Base-by-base conservation (phyloP, 2,113 vertebrate genomes). In the Rhodinocichla rosea region DNA sequence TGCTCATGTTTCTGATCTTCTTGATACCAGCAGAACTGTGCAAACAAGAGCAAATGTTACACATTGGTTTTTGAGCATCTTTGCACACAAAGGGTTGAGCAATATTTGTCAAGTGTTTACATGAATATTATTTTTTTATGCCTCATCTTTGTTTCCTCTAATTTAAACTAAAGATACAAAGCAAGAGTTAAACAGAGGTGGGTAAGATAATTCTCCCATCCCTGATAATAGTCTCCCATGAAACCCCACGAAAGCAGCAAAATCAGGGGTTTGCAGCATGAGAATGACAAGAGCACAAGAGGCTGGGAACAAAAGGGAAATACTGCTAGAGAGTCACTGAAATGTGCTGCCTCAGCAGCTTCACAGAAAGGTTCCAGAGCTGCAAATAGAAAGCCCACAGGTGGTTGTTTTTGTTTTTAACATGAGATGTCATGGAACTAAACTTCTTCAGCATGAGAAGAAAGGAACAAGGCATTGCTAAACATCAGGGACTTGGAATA, bases 11-110 rank as follows among this genome's bases (percentile, higher is more conserved):
- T 73, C 18, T 83, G 35, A 32, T 60, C 30, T 32, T 84, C n/a
- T 13, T 63, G 13, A 15, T 69, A 19, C 18, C 52, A n/a, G 20
- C 1, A 9, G 39, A 14, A 45, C 2, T 20, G 8, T 20, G 11
- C 17, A 50, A 83, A 68, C 1, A 9, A 28, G 3, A 37, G 11
- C 28, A 79, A 68, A 45, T 39, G 3, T 69, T n/a, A 27, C 37
- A 39, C 0, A 0, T 6, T 35, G 0, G 6, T 24, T 57, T 56
- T 40, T 59, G 33, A 67, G 5, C 9, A 39, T 39, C 32, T 83
- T 68, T 60, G 22, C 37, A 47, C 14, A 27, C 28, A 39, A 47
- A 84, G 4, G 1, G 5, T 56, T 70, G 24, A 68, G 35, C 16
- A 35, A 5, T 57, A 32, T 69, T 84, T 45, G 9, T 40, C 12